phyloP scores from a whole-genome alignment of 2,888 invertebrate genomes.

The Stenurella melanura region DNA sequence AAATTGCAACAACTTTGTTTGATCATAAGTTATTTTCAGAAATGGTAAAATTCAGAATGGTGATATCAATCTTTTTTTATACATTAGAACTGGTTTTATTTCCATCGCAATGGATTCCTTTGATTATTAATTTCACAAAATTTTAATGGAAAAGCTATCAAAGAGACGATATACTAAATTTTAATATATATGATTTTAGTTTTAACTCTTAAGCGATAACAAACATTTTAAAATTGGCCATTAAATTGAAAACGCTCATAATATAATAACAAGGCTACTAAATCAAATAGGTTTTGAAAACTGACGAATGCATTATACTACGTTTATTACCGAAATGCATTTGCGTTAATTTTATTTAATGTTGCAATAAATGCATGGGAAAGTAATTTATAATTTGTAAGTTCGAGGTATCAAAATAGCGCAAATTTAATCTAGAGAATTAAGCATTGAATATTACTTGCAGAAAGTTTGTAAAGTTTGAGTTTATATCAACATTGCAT shows the following conservation, averaged over 20 bases:
- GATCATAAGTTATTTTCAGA: no score
- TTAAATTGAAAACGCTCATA: conserved; percentile 23
- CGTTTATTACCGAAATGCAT: conserved; percentile 53
- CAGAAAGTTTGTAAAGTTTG: not conserved
- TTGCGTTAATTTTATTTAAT: conserved; percentile 48
- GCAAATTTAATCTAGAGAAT: conserved; percentile 6
- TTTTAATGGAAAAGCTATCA: not conserved
- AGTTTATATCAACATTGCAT: not conserved
- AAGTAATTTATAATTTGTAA: conserved; percentile 38
- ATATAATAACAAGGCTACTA: conserved; percentile 23
- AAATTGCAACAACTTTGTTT: no score
- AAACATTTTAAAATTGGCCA: conserved; percentile 19
- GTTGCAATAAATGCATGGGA: conserved; percentile 40
- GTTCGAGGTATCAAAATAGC: conserved; percentile 42
- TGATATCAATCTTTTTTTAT: no score
- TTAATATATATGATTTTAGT: not conserved
- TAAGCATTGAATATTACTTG: not conserved
- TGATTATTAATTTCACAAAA: no score
- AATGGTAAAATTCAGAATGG: no score
- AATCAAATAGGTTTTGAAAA: conserved; percentile 38
- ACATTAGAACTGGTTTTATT: no score
- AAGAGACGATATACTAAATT: not conserved
- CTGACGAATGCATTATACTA: conserved; percentile 42
- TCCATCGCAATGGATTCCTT: no score
- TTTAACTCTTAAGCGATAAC: not conserved